phyloP scores from a whole-genome alignment of 2,113 vertebrate species.

The Pan paniscus region DNA sequence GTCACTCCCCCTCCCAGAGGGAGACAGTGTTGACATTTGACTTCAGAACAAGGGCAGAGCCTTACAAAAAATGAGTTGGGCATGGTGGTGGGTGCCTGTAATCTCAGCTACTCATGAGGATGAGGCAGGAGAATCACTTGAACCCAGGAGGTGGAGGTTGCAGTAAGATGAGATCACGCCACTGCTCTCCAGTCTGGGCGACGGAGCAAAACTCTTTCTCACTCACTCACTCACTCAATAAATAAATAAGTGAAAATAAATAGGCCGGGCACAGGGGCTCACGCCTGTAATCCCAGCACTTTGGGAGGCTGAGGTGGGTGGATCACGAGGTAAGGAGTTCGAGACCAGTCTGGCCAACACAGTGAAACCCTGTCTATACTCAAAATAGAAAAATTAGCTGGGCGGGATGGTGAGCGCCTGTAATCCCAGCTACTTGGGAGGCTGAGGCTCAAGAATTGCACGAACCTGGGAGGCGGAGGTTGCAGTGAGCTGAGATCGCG shows the following conservation, averaged over 20 bases:
- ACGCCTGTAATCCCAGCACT: background rate
- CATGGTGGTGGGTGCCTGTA: too few species aligned
- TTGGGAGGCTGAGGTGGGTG: background rate
- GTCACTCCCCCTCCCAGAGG: background rate
- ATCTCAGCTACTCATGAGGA: too few species aligned
- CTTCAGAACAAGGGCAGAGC: background rate
- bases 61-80: too few species aligned
- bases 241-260: too few species aligned
- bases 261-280: background rate
- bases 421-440: background rate
- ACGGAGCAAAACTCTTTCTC: too few species aligned
- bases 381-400: background rate
- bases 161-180: too few species aligned
- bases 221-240: too few species aligned
- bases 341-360: background rate
- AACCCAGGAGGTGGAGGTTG: too few species aligned
- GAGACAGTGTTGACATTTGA: rapidly evolving
- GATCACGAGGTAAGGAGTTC: background rate
- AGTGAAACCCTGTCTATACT: background rate
- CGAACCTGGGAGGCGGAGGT: too few species aligned
- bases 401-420: background rate
- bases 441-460: background rate
- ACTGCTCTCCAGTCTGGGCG: too few species aligned
- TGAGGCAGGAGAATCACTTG: too few species aligned
- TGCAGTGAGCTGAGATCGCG: too few species aligned